These are phyloP conservation scores for Lutjanus argentimaculatus DNA, from an alignment of 2,797 vertebrate genomes.

Conservation along the genomic window DNA sequence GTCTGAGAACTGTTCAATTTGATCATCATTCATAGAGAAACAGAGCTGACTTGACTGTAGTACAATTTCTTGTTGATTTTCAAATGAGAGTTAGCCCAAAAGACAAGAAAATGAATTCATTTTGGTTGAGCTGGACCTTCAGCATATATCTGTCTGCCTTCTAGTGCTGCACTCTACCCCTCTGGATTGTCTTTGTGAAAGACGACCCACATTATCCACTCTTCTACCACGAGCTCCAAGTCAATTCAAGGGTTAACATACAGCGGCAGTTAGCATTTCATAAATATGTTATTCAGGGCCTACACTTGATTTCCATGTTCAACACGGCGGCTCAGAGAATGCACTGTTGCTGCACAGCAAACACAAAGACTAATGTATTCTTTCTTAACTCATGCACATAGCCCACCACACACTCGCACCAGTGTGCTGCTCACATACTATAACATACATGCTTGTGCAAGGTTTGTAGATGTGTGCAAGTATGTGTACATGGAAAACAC, in stretches of 20 bases:
- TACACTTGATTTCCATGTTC: slow-evolving; percentile 43
- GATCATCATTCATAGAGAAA: neutral
- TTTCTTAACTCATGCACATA: slow-evolving; percentile 37
- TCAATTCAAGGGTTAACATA: slow-evolving; percentile 26
- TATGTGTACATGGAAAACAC: neutral
- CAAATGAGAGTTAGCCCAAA: neutral
- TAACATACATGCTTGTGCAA: neutral
- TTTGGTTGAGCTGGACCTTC: slow-evolving; percentile 3
- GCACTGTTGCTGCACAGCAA: slow-evolving; percentile 45
- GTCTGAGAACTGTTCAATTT: neutral
- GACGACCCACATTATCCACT: neutral
- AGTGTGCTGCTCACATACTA: neutral
- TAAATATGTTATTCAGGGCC: slow-evolving; percentile 41
- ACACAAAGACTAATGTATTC: slow-evolving; percentile 58
- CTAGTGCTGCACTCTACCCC: neutral
- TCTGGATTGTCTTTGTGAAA: slow-evolving; percentile 1
- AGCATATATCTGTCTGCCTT: neutral
- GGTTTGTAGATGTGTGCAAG: too few relatives aligned
- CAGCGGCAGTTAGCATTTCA: slow-evolving; percentile 42
- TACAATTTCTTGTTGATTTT: neutral
- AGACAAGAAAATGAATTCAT: neutral
- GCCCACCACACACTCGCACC: slow-evolving; percentile 12
- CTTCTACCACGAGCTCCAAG: slow-evolving; percentile 2
- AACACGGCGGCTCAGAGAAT: slow-evolving; percentile 39
- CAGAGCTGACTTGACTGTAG: neutral